Conservation (phyloP, 2,888 invertebrate species). For the Herminia tarsipennalis region DNA sequence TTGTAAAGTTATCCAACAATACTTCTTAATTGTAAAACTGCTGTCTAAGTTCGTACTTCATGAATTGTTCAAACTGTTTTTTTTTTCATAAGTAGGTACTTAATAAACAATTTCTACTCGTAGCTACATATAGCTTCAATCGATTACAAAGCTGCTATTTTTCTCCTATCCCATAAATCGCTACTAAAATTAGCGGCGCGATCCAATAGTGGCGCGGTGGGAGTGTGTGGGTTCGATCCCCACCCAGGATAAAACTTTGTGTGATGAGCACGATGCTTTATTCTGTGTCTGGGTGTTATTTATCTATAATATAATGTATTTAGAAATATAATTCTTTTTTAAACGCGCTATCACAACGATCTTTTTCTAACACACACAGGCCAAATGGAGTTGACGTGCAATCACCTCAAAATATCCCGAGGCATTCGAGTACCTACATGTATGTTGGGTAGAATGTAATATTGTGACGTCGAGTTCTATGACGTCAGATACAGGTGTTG, state of each 20-base stretch:
- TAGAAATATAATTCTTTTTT: no score
- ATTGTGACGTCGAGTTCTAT: constrained; percentile 53
- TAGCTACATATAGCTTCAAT: no score
- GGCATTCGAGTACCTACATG: constrained; percentile 38
- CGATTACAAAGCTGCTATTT: no score
- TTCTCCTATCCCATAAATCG: no score
- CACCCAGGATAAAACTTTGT: no score
- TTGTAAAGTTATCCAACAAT: constrained; percentile 44
- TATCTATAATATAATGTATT: no score
- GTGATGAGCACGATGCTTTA: no score
- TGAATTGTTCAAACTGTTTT: constrained; percentile 11
- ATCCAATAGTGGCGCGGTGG: no score
- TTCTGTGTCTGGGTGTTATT: no score
- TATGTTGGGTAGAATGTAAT: constrained; percentile 61
- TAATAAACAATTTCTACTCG: background rate
- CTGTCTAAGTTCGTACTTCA: constrained; percentile 49
- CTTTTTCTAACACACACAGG: background rate
- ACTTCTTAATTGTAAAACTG: constrained; percentile 58
- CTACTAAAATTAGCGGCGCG: no score
- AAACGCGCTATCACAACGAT: no score
- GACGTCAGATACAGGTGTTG: constrained; percentile 72
- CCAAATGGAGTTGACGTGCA: constrained; percentile 18
- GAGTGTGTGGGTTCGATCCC: no score
- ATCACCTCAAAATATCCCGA: constrained; percentile 18
- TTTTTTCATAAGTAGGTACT: background rate